Evolutionary conservation across 2,797 vertebrate genomes (phyloP).

Genomic region (Austrolebias charrua): DNA sequence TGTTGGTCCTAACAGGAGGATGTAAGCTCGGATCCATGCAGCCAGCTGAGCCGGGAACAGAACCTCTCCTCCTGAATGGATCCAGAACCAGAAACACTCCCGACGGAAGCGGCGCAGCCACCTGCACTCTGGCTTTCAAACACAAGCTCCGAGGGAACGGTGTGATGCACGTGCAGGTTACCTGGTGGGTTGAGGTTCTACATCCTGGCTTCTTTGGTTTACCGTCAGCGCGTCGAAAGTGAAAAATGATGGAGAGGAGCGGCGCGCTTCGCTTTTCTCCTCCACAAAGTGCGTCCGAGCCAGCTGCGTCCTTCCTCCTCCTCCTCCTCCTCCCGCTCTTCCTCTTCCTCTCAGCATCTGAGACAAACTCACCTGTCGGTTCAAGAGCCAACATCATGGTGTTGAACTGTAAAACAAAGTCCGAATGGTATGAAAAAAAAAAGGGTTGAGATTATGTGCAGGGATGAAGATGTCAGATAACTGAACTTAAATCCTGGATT

Average conservation of each 20-base stretch:
- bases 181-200: slow-evolving; percentile 36
- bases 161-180: neutral
- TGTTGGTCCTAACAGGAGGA: slow-evolving; percentile 19
- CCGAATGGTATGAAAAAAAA: too few relatives aligned
- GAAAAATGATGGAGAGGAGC: slow-evolving; percentile 42
- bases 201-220: slow-evolving; percentile 56
- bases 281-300: slow-evolving; percentile 45
- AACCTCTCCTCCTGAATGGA: slow-evolving; percentile 31
- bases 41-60: slow-evolving; percentile 29
- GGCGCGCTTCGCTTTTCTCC: slow-evolving; percentile 32
- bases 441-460: too few relatives aligned
- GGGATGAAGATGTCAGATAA: too few relatives aligned
- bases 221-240: slow-evolving; percentile 51
- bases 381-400: neutral
- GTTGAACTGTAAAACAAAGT: neutral
- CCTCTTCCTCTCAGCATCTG: slow-evolving; percentile 30
- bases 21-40: slow-evolving; percentile 34
- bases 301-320: slow-evolving; percentile 50
- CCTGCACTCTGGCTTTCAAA: neutral
- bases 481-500: too few relatives aligned
- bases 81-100: slow-evolving; percentile 20
- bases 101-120: slow-evolving; percentile 19
- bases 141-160: neutral
- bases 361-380: slow-evolving; percentile 35
- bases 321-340: slow-evolving; percentile 41